Evolutionary conservation across 2,113 vertebrate species (phyloP), one percentile per base, ranked within the genome.

Genomic region (Pimephales promelas): DNA sequence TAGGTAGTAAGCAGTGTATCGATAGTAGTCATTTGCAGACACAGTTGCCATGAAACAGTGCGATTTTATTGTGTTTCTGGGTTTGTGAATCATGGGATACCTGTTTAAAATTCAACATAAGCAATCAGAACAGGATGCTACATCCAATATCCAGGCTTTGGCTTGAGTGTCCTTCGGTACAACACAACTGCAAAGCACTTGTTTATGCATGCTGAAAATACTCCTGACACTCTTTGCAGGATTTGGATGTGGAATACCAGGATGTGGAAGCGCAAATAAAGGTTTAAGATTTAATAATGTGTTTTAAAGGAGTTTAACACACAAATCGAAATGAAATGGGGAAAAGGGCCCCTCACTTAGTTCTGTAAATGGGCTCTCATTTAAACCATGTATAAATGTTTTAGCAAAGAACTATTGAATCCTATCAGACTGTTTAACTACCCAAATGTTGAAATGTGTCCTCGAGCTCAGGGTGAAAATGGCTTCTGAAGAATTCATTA

Each of bases 21-120:
- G 40, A 79, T 40, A 62, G 24, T 16, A 31, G 26, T 79, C 40
- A 78, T 79, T 61, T 43, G 49, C 68, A 82, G 24, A 43, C 43
- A 22, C 34, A 68, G 68, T 64, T 40, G 28, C 82, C 52, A 43
- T 34, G 28, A 56, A 76, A 76, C 0, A 16, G 26, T 71, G 4
- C 10, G 40, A 79, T 20, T 84, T 77, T 49, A 18, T 84, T 20
- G 47, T 68, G 61, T 81, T 84, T 18, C 31, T 7, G 9, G 11
- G 72, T 28, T 68, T n/a, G 18, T 66, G 43, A 28, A 14, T 79
- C 62, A 56, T 84, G 75, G 71, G 68, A 26, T 82, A 59, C 57
- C 70, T 85, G 24, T 62, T 89, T 83, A 87, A 78, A 68, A 86
- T 89, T 87, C 81, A 70, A 13, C 45, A 62, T 85, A 80, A 71